Conservation (phyloP, 2,888 invertebrate genomes). For the Sepioteuthis lessoniana region DNA sequence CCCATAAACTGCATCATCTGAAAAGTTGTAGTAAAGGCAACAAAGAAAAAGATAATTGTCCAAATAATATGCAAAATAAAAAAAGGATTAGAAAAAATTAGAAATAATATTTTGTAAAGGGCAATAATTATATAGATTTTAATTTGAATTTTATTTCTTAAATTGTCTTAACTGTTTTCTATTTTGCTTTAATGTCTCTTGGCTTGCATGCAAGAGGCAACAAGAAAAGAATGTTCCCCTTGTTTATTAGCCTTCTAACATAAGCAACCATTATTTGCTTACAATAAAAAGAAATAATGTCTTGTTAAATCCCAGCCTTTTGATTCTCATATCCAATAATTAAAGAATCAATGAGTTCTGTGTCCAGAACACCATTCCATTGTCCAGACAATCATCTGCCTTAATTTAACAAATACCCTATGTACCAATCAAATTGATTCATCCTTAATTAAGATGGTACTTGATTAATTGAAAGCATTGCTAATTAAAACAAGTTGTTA, state of each 20-base stretch:
- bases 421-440: not conserved
- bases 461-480: not conserved
- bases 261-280: not conserved
- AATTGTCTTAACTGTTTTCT: too few relatives aligned
- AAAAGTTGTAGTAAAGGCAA: too few relatives aligned
- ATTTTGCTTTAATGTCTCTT: too few relatives aligned
- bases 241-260: not conserved
- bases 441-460: not conserved
- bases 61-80: too few relatives aligned
- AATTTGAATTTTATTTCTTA: too few relatives aligned
- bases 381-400: not conserved
- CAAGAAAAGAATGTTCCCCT: not conserved
- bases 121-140: too few relatives aligned
- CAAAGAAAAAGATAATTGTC: too few relatives aligned
- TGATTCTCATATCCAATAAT: not conserved
- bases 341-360: not conserved
- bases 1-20: too few relatives aligned
- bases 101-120: too few relatives aligned
- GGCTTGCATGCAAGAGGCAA: not conserved
- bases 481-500: not conserved
- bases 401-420: conserved; percentile 6
- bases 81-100: too few relatives aligned
- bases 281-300: not conserved
- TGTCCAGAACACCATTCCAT: not conserved
- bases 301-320: not conserved